phyloP scores from a whole-genome alignment of 2,888 invertebrate species.

The Cerastis leucographa region DNA sequence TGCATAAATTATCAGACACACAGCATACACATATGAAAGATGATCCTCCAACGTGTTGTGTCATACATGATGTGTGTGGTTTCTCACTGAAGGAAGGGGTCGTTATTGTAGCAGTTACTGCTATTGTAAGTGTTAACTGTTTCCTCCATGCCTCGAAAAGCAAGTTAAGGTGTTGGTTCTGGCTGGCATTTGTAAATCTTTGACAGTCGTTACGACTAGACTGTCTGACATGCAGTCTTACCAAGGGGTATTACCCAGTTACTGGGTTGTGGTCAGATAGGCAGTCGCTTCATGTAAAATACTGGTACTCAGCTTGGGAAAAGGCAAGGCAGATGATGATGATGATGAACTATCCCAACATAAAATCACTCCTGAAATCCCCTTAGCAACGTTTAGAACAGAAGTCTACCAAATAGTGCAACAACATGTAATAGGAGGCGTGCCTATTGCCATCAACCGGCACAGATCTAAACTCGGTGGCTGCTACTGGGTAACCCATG shows the following conservation, averaged over 20 bases:
- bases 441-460: not conserved
- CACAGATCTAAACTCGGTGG: not conserved
- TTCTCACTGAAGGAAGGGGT: slow-evolving; percentile 63
- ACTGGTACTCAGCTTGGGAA: too few relatives aligned
- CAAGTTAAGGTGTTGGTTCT: too few relatives aligned
- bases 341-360: too few relatives aligned
- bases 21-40: not conserved
- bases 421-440: not conserved
- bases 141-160: too few relatives aligned
- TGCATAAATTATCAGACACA: slow-evolving; percentile 15
- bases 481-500: not conserved
- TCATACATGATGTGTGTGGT: slow-evolving; percentile 54
- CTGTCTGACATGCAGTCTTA: too few relatives aligned
- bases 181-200: too few relatives aligned
- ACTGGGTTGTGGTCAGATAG: too few relatives aligned
- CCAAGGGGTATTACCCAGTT: too few relatives aligned
- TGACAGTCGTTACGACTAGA: too few relatives aligned
- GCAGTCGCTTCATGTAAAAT: too few relatives aligned
- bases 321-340: too few relatives aligned
- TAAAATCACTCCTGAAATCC: not conserved
- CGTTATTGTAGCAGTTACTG: slow-evolving; percentile 63
- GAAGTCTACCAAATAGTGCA: not conserved
- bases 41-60: slow-evolving; percentile 19
- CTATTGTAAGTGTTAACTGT: slow-evolving; percentile 69
- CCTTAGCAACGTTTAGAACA: not conserved